A percentile compares a stretch with the other conserved stretches of the same genome.
phyloP scores from a whole-genome alignment of 1,140 invertebrate genomes.

The Saccostrea cuccullata region DNA sequence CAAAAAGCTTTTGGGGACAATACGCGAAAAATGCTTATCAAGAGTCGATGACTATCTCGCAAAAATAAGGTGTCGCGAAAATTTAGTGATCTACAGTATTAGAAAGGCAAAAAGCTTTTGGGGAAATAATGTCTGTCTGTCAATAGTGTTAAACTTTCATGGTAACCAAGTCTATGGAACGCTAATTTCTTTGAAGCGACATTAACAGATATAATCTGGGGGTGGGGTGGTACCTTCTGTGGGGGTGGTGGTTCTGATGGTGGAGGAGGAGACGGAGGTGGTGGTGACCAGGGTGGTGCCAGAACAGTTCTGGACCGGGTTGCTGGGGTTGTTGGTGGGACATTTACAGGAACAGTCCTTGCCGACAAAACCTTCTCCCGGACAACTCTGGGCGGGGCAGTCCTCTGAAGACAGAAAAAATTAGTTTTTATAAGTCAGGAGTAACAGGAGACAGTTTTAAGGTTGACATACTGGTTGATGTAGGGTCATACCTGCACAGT shows the following conservation, averaged over 20 bases:
- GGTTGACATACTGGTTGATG: background rate
- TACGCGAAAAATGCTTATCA: no score
- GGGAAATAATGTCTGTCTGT: no score
- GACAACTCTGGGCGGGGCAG: constrained; percentile 44
- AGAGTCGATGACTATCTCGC: no score
- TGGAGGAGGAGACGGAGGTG: background rate
- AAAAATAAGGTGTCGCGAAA: no score
- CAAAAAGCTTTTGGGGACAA: no score
- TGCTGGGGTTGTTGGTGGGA: constrained; percentile 37
- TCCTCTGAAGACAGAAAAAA: background rate
- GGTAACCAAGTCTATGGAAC: no score
- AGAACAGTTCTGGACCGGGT: constrained; percentile 5
- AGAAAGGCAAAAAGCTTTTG: no score
- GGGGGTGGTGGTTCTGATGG: background rate
- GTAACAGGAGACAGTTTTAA: background rate
- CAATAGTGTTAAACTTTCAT: no score
- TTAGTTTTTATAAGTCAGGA: background rate
- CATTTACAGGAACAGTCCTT: constrained; percentile 66
- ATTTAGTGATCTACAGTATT: no score
- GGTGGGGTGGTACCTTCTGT: background rate
- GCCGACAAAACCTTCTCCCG: constrained; percentile 62
- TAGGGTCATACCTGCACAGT: constrained; percentile 48
- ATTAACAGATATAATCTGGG: no score
- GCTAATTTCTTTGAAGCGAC: no score
- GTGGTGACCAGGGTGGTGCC: background rate